Base-by-base conservation (phyloP, 1,140 invertebrate genomes). In the Drosophila neocordata region DNA sequence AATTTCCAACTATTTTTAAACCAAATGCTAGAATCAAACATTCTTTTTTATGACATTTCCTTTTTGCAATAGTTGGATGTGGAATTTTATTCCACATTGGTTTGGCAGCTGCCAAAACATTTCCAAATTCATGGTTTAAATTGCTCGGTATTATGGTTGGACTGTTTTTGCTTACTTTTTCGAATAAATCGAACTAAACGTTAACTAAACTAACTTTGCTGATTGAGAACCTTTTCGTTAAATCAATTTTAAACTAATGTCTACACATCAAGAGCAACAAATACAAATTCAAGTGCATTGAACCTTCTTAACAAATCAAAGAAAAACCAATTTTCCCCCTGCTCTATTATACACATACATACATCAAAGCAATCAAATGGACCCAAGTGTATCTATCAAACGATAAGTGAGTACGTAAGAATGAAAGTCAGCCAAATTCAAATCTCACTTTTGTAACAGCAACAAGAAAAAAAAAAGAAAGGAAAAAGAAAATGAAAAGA, bases 281-380 rank as follows among this genome's bases (percentile, higher is more conserved):
- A 48, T 48, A 74, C 58, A 69, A 75, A 77, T 77, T 69, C 73
- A 60, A 76, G 73, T 76, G 65, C 65, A 76, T 76, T 76, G 65
- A 69, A 66, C 24, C 73, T 66, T 59, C 24, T 18, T 61, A 69
- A 77, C 73, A 77, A 76, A 76, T 77, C 66, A 77, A 75, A 75
- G 58, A 44, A 44, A 13, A 53, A 18, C 31, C 24, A 37, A 58
- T 8, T 37, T 41, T 15, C 57, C 27, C 70, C 37, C 18, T 55
- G 22, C 22, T 4, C 22, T 24, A 4, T 7, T 15, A n/a, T n/a
- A 60, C 72, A 38, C 12, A 9, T n/a, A 18, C 56, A 80, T 72
- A 80, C 77, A 80, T 80, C 77, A 80, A 80, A 80, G 77, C 68
- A 80, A 80, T 80, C 77, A 80, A 80, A 80, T 73, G 78, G 69